Percentiles rank a stretch among this genome's conserved stretches.
These are phyloP conservation scores for Linepithema humile DNA, from an alignment of 1,140 invertebrate genomes.

Conservation along the genomic window DNA sequence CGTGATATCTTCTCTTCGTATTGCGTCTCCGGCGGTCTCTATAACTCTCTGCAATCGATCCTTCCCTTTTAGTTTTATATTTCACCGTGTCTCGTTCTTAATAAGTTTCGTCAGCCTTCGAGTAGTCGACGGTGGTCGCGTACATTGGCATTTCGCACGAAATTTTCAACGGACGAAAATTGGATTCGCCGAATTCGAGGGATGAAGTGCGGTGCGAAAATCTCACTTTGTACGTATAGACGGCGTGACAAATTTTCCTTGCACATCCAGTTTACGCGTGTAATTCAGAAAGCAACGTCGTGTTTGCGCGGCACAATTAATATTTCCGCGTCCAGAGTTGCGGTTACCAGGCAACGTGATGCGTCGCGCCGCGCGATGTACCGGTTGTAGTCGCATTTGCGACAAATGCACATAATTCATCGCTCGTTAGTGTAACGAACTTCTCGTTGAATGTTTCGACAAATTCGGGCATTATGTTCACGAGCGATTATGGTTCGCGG, in stretches of 20 bases:
- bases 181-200: not conserved
- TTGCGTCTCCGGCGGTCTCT: not conserved
- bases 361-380: constrained; percentile 29
- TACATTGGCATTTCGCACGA: not conserved
- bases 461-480: constrained; percentile 72
- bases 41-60: not conserved
- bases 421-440: constrained; percentile 72
- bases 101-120: constrained; percentile 6
- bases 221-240: not conserved
- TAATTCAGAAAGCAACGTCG: constrained; percentile 61
- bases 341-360: constrained; percentile 65
- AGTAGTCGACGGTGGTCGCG: not conserved
- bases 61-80: not conserved
- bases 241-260: constrained; percentile 54
- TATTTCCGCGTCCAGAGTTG: constrained; percentile 68
- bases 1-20: not conserved
- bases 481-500: constrained; percentile 59
- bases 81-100: not conserved
- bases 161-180: not conserved
- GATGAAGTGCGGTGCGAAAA: not conserved
- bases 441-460: constrained; percentile 69
- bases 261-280: constrained; percentile 14
- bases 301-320: constrained; percentile 65
- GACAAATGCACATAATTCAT: constrained; percentile 70
- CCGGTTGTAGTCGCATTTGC: constrained; percentile 55